Evolutionary conservation across 2,113 vertebrate genomes (phyloP).

Genomic region (Eonycteris spelaea): DNA sequence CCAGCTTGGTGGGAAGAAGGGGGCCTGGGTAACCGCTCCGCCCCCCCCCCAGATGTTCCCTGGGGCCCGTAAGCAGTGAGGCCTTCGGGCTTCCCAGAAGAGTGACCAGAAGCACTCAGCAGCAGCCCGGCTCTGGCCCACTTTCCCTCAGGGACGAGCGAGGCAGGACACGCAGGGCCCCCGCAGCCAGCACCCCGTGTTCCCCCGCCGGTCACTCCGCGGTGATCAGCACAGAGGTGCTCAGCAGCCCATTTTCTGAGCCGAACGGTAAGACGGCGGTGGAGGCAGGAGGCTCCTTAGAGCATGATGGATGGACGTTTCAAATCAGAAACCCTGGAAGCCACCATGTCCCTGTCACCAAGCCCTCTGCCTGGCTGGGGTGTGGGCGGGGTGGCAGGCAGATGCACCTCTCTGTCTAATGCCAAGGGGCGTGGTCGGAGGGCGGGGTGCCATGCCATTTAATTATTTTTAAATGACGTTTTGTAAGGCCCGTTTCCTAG

Average conservation of each 20-base stretch:
- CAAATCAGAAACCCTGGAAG: not conserved
- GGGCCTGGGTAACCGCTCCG: not conserved
- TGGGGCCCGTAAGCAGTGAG: not conserved
- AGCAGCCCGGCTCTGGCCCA: rapidly evolving
- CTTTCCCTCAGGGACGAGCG: too few relatives aligned
- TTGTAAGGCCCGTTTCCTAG: not conserved
- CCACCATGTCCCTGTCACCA: not conserved
- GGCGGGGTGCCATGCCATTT: not conserved
- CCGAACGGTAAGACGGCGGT: not conserved
- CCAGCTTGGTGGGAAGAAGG: not conserved
- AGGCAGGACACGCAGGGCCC: too few relatives aligned
- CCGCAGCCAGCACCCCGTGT: too few relatives aligned
- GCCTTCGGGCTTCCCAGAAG: not conserved
- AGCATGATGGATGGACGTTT: not conserved
- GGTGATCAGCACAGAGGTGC: too few relatives aligned
- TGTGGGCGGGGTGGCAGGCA: too few relatives aligned
- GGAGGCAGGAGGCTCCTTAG: not conserved
- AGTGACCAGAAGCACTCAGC: rapidly evolving
- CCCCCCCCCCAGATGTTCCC: not conserved
- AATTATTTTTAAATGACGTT: not conserved
- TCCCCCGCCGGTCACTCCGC: too few relatives aligned
- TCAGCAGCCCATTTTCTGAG: not conserved
- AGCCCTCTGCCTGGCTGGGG: not conserved
- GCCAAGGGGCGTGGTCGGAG: rapidly evolving
- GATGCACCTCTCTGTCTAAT: too few relatives aligned